Evolutionary conservation across 2,888 invertebrate genomes (phyloP), one percentile per base, ranked within the genome.

Genomic region (Nephrotoma guestfalica): DNA sequence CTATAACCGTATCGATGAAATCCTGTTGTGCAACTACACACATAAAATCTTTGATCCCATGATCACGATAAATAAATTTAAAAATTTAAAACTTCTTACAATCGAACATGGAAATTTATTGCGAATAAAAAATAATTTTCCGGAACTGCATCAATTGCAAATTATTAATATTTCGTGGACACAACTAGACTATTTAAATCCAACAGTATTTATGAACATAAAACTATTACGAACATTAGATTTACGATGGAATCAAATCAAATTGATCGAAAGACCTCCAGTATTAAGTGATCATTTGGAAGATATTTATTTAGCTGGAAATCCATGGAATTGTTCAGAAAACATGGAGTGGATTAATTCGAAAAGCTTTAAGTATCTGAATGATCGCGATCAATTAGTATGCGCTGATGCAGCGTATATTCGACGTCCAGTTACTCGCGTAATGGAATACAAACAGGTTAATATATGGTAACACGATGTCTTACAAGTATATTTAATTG

Each of bases 111-210:
- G 86, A 43, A 87, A 87, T 87, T 83, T 87, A 30, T 47, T 86
- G 9, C 86, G 86, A 9, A 87, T 87, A 71, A 86, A 87, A 83
- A 87, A 87, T 87, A 86, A 87, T 83, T 87, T 87, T 86, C 86
- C 86, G 7, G 71, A 45, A 86, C 11, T 87, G 30, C 71, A 18
- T 71, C 87, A 87, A 15, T 86, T 86, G 11, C 87, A 91, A 90
- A 89, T 89, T 6, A 91, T 91, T 0, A 92, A 91, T 87, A 91
- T 92, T 41, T 91, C 91, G 1, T 90, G 90, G 89, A 91, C 91
- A n/a, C 90, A 90, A 88, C 89, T 92, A 9, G 89, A 89, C 0
- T 89, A 90, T n/a, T 88, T 90, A 5, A 89, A 89, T 11, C 83
- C 90, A 0, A 89, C 90, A n/a, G 88, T 91, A 4, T 91, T 91